These are phyloP conservation scores for Rafetus swinhoei DNA, from an alignment of 2,113 vertebrate species.

Conservation along the genomic window DNA sequence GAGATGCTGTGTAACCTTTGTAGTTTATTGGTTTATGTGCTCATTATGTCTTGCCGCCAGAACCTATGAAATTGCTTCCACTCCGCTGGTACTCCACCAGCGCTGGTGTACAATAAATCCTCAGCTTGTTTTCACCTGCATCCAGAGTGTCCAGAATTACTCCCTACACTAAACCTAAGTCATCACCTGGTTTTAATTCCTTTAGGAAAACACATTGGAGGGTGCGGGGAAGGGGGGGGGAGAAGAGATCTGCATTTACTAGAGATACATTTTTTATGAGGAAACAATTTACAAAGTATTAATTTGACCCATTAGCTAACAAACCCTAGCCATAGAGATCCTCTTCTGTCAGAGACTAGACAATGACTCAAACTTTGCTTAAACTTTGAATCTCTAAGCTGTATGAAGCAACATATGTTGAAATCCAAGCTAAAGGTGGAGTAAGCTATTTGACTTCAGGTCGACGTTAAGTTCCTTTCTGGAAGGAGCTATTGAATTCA, in stretches of 20 bases:
- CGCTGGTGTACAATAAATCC: too few species aligned
- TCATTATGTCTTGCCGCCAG: too few species aligned
- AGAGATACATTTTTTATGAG: neutral
- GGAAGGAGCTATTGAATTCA: neutral
- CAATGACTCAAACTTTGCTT: neutral
- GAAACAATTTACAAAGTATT: neutral
- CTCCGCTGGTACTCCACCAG: too few species aligned
- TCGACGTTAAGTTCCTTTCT: neutral
- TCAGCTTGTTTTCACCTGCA: too few species aligned
- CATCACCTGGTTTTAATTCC: too few species aligned
- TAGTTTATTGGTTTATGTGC: too few species aligned
- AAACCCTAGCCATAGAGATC: neutral
- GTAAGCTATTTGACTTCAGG: neutral
- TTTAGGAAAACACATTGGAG: too few species aligned
- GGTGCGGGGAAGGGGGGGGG: too few species aligned
- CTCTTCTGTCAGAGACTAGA: neutral
- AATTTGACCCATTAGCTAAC: neutral
- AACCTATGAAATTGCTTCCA: too few species aligned
- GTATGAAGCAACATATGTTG: neutral
- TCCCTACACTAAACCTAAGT: too few species aligned
- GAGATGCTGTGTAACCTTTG: too few species aligned
- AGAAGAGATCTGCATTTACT: neutral
- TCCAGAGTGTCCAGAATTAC: too few species aligned
- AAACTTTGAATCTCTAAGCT: neutral
- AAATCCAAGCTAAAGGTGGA: neutral